These are phyloP conservation scores for Cephus nigrinus DNA, from an alignment of 2,888 invertebrate species.

Conservation along the genomic window DNA sequence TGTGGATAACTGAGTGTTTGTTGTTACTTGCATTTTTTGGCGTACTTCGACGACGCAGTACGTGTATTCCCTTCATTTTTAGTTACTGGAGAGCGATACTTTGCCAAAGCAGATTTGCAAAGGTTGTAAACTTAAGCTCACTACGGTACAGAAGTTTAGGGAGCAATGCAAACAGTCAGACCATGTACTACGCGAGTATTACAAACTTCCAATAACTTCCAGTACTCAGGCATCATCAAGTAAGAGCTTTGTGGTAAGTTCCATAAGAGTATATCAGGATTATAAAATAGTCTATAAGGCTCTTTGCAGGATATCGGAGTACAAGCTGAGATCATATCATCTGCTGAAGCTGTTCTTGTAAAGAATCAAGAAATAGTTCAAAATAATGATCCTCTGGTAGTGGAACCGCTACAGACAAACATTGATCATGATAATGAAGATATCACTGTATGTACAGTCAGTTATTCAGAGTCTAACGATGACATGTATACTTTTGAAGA, in stretches of 20 bases:
- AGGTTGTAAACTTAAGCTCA: slow-evolving; percentile 26
- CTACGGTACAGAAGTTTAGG: slow-evolving; percentile 25
- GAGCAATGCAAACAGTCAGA: slow-evolving; percentile 33
- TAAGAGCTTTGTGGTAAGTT: neutral
- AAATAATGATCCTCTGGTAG: neutral
- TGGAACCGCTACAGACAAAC: neutral
- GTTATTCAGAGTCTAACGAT: neutral
- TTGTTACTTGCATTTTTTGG: neutral
- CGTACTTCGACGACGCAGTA: neutral
- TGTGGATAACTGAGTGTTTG: neutral
- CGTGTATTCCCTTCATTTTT: slow-evolving; percentile 3
- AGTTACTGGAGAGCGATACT: slow-evolving; percentile 26
- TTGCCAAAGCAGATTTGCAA: slow-evolving; percentile 35
- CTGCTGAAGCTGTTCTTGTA: neutral
- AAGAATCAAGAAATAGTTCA: neutral
- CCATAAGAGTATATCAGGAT: neutral
- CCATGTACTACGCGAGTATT: slow-evolving; percentile 18
- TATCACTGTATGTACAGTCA: neutral
- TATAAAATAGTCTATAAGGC: neutral
- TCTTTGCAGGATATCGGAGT: slow-evolving; percentile 10
- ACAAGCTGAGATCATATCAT: slow-evolving; percentile 5
- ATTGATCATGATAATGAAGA: neutral
- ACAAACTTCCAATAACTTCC: slow-evolving; percentile 1
- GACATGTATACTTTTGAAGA: neutral
- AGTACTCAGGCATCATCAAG: neutral